phyloP scores from a whole-genome alignment of 2,888 invertebrate species.

The Phyllotreta cruciferae region DNA sequence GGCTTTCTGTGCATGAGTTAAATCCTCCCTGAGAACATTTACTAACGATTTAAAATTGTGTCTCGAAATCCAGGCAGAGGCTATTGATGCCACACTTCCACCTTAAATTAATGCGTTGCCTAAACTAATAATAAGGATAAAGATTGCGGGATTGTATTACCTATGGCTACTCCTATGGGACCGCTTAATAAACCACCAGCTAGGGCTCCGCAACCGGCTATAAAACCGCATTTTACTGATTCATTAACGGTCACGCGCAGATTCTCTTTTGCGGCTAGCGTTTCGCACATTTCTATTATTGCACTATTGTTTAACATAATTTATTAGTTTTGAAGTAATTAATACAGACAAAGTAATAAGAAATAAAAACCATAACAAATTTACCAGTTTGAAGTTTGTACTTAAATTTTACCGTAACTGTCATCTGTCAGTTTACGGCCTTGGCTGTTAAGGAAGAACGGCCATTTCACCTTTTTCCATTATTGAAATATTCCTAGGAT shows the following conservation, averaged over 20 bases:
- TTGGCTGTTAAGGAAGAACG: background rate
- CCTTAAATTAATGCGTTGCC: slow-evolving; percentile 43
- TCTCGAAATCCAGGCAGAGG: slow-evolving; percentile 45
- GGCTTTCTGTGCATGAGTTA: slow-evolving; percentile 47
- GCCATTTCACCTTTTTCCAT: too few species aligned
- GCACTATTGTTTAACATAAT: slow-evolving; percentile 30
- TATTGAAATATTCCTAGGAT: too few species aligned
- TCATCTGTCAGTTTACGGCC: background rate
- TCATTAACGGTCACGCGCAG: slow-evolving; percentile 53
- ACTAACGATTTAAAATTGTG: slow-evolving; percentile 55
- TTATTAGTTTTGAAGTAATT: too few species aligned
- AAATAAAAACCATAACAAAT: too few species aligned
- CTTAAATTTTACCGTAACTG: too few species aligned
- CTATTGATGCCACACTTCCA: slow-evolving; percentile 52
- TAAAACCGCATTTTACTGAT: slow-evolving; percentile 54
- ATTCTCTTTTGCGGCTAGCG: slow-evolving; percentile 53
- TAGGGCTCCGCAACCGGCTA: slow-evolving; percentile 53
- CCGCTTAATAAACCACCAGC: slow-evolving; percentile 56
- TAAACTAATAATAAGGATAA: background rate
- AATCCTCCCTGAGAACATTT: slow-evolving; percentile 42
- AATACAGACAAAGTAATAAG: too few species aligned
- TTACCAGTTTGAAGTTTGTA: too few species aligned
- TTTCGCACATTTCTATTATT: slow-evolving; percentile 50
- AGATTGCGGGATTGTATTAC: slow-evolving; percentile 41
- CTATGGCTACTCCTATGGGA: slow-evolving; percentile 56